Percentiles rank a stretch among this genome's conserved stretches.
These are phyloP conservation scores for human (Homo sapiens) DNA, from an alignment of 2,113 vertebrate genomes.

Conservation along the genomic window DNA sequence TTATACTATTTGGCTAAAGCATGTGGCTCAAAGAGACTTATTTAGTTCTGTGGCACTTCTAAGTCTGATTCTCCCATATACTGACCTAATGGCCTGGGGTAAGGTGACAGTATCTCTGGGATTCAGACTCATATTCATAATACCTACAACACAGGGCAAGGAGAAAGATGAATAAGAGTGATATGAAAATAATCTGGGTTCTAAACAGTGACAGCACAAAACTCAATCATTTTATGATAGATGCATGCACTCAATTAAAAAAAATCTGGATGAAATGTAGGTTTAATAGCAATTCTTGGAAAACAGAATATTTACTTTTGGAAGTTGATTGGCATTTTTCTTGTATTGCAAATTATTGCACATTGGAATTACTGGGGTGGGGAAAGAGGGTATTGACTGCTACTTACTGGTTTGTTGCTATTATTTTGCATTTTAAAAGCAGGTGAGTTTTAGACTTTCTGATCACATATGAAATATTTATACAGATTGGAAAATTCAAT, in stretches of 20 bases:
- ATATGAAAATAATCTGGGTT: not conserved
- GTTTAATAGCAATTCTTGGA: not conserved
- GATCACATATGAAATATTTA: conserved; percentile 8
- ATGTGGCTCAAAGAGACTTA: not conserved
- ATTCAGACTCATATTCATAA: not conserved
- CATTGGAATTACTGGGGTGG: not conserved
- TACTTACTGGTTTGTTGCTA: not conserved
- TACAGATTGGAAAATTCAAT: not conserved
- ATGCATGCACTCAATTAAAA: not conserved
- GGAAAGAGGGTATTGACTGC: not conserved
- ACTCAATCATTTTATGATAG: not conserved
- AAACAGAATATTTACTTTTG: not conserved
- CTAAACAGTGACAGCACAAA: not conserved
- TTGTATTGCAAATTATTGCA: not conserved
- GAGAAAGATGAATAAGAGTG: not conserved
- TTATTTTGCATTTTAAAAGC: conserved; percentile 18
- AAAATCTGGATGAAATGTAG: not conserved
- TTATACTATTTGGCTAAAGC: not conserved
- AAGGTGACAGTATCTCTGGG: not conserved
- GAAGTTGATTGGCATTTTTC: not conserved
- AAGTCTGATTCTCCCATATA: not conserved
- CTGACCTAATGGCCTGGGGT: not conserved
- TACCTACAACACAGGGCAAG: not conserved
- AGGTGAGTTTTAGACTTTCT: not conserved
- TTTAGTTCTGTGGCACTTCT: not conserved